Evolutionary conservation across 2,797 vertebrate species (phyloP).

Genomic region (Anguilla pacifica): DNA sequence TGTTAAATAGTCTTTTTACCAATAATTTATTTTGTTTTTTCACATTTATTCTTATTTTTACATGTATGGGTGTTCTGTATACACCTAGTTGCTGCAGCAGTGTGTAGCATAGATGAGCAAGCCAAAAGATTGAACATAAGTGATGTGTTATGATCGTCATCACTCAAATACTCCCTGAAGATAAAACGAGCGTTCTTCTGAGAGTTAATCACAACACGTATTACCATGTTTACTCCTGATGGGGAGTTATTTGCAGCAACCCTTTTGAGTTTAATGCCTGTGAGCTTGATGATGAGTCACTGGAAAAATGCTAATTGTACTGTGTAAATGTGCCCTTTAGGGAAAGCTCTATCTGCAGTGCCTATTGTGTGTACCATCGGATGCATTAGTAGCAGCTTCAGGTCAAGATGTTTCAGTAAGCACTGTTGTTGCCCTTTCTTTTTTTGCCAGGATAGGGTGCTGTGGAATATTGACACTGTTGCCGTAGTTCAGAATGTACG

Average conservation of each 20-base stretch:
- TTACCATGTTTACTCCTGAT: neutral
- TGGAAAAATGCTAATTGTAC: slow-evolving; percentile 12
- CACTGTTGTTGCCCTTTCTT: neutral
- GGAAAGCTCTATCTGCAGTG: neutral
- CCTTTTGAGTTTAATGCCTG: neutral
- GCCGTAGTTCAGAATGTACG: slow-evolving; percentile 11
- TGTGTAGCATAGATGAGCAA: neutral
- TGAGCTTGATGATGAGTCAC: slow-evolving; percentile 1
- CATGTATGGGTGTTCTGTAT: neutral
- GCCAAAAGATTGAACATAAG: neutral
- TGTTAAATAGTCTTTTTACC: neutral
- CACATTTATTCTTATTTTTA: neutral
- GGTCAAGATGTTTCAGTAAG: neutral
- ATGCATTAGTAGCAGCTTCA: neutral
- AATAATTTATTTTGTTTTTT: neutral
- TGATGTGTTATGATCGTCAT: neutral
- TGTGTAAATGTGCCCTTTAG: neutral
- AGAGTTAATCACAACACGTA: slow-evolving; percentile 15
- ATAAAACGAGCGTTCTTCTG: neutral
- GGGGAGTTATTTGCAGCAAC: neutral
- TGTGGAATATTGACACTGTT: slow-evolving; percentile 32
- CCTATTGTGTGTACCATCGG: neutral
- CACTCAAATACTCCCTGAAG: neutral
- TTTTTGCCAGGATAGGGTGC: neutral
- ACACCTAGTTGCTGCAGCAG: neutral